phyloP scores from a whole-genome alignment of 2,797 vertebrate species.

The Pseudotriccus pelzelni region DNA sequence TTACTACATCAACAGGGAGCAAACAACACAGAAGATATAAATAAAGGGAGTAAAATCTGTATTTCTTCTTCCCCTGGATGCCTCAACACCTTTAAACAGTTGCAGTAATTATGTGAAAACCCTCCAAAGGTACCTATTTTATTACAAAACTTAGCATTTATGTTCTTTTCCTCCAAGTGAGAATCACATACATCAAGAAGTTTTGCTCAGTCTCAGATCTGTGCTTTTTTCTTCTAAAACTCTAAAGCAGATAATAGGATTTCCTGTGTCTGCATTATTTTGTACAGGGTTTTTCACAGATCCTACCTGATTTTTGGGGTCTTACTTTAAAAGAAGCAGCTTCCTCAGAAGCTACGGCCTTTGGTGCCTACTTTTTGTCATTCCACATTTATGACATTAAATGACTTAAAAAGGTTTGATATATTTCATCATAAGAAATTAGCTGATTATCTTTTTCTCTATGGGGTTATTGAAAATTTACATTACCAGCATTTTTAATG shows the following conservation, averaged over 20 bases:
- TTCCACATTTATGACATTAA: neutral
- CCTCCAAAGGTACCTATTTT: neutral
- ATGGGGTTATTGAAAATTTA: neutral
- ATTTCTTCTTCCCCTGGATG: neutral
- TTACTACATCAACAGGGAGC: neutral
- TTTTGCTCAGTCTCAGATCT: neutral
- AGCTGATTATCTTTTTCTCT: neutral
- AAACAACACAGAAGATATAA: neutral
- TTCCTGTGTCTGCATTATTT: neutral
- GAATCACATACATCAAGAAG: neutral
- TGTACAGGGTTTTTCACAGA: neutral
- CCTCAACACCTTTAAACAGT: neutral
- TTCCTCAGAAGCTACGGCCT: neutral
- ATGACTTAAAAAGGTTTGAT: neutral
- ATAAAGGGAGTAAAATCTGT: neutral
- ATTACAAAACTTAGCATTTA: neutral
- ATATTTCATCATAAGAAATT: neutral
- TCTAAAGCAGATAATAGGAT: neutral
- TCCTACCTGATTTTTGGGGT: neutral
- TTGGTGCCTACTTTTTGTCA: neutral
- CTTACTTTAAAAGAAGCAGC: neutral
- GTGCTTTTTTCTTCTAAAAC: neutral
- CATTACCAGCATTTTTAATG: neutral
- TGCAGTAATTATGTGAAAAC: neutral
- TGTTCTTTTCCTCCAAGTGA: neutral